phyloP scores from a whole-genome alignment of 2,113 vertebrate genomes.

The Istiophorus platypterus region DNA sequence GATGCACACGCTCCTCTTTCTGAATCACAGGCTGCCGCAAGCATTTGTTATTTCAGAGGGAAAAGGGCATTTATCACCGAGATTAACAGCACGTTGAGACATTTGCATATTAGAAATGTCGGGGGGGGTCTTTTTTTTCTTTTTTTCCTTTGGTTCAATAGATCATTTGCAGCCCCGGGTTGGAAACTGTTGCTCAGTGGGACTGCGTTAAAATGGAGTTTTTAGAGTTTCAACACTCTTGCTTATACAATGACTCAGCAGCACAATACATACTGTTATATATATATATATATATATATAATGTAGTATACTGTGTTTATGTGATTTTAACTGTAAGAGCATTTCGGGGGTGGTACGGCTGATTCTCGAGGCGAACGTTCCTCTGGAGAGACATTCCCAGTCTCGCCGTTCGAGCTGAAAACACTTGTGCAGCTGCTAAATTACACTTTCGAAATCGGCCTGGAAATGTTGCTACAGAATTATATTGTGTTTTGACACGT shows the following conservation, averaged over 20 bases:
- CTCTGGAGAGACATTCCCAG: neutral
- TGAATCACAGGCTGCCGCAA: neutral
- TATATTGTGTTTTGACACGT: neutral
- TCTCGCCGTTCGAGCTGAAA: neutral
- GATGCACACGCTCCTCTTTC: no score
- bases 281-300: neutral
- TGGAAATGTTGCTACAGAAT: neutral
- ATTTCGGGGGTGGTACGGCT: neutral
- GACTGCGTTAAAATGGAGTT: conserved; percentile 6
- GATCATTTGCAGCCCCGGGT: conserved; percentile 61
- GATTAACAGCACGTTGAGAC: conserved; percentile 50
- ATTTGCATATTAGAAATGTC: conserved; percentile 65
- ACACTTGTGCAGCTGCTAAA: neutral
- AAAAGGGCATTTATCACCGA: conserved; percentile 60
- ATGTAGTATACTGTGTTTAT: neutral
- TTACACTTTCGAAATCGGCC: neutral
- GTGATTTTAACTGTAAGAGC: neutral
- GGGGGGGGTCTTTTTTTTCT: no score
- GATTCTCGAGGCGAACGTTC: neutral
- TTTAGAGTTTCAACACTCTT: conserved; percentile 27
- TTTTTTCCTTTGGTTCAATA: conserved; percentile 52
- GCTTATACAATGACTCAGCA: conserved; percentile 10
- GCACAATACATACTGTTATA: neutral
- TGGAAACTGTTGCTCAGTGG: neutral
- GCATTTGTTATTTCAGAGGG: conserved; percentile 53